Base-by-base conservation (phyloP, 2,113 vertebrate species). In the Forbesichthys papilliferus region DNA sequence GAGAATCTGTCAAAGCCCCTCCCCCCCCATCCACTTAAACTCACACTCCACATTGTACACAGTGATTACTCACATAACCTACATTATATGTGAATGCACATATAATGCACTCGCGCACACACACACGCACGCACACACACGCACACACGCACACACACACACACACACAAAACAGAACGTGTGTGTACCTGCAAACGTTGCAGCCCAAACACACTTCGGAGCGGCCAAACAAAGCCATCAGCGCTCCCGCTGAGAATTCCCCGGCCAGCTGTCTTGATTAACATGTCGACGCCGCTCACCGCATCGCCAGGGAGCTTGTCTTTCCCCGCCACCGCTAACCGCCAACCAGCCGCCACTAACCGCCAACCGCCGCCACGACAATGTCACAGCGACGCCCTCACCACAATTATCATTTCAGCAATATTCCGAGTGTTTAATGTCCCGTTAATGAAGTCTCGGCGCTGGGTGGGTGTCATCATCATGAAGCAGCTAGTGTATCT, bases 391-490 rank as follows among this genome's bases (percentile, higher is more conserved):
- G 57, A 84, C 83, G 75, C 77, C 85, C 72, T 82, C 80, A 87
- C 87, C 77, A 53, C 11, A 14, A 7, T 54, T 16, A 54, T 56
- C 84, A 81, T 85, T 88, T 87, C 81, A 77, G 83, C 84, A 89
- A 27, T 75, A 80, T 87, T 89, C 88, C 11, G 71, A 75, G 84
- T 87, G 85, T 91, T 90, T 88, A 87, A 90, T 91, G 84, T 89
- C 85, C 84, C 84, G 84, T 80, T 90, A 90, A 90, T 90, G 83
- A 90, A 84, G 87, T 88, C 75, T 72, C 85, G 82, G 81, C 75
- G 86, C 87, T 79, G 71, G 36, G 36, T 5, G 9, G n/a, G 77
- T 90, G 89, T 88, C 87, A 86, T 84, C 87, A 80, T 83, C 84
- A 88, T 77, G 87, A 83, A 89, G 89, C 82, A 79, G 76, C 10